Percentiles rank a stretch among this genome's conserved stretches.
Evolutionary conservation across 2,797 vertebrate species (phyloP).

Genomic region (Synaphobranchus kaupii): DNA sequence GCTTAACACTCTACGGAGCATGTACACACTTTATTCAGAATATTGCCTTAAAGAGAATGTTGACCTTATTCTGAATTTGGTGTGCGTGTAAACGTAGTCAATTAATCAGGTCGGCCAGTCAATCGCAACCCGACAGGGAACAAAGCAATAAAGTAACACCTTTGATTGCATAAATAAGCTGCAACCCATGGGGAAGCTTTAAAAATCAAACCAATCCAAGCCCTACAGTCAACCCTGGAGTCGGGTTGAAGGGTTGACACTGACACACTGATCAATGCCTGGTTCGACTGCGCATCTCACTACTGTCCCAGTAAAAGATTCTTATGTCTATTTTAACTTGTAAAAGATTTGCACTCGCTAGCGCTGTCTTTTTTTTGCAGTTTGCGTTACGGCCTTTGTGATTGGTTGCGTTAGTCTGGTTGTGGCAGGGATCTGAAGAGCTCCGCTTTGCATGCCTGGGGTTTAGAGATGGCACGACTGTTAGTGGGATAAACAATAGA

Average conservation of each 20-base stretch:
- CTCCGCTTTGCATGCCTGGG: neutral
- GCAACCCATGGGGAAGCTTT: neutral
- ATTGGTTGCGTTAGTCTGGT: neutral
- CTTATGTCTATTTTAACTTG: neutral
- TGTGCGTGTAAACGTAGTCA: too few species aligned
- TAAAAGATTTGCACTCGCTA: neutral
- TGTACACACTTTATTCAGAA: too few species aligned
- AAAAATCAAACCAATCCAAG: neutral
- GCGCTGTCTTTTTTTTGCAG: neutral
- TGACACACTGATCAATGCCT: neutral
- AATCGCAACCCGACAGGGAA: neutral
- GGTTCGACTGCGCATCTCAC: neutral
- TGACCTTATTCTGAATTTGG: too few species aligned
- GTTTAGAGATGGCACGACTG: constrained; percentile 19
- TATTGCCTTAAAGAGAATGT: too few species aligned
- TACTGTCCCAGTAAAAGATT: neutral
- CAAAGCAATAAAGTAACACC: neutral
- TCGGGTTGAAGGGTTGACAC: neutral
- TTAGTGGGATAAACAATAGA: constrained; percentile 10
- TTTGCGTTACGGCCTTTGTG: constrained; percentile 9
- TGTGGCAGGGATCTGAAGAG: neutral
- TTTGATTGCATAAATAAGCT: neutral
- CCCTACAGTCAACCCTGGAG: neutral
- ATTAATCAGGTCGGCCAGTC: neutral
- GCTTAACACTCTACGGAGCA: too few species aligned